phyloP scores from a whole-genome alignment of 2,113 vertebrate species.

The Propithecus coquereli region DNA sequence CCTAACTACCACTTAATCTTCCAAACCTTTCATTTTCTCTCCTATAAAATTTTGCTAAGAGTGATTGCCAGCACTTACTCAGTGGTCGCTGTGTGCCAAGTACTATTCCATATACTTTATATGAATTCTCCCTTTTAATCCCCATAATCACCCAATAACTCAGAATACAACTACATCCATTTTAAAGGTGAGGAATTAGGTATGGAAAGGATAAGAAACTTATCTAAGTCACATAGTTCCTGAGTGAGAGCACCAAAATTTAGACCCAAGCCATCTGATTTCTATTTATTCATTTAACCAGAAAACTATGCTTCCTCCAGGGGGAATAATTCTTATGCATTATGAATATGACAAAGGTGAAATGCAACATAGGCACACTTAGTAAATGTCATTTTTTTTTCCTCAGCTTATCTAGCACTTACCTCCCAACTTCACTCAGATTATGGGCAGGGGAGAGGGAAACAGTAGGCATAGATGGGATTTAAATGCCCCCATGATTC shows the following conservation, averaged over 20 bases:
- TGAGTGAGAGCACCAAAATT: neutral
- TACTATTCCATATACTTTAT: neutral
- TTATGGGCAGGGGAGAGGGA: neutral
- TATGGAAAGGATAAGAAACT: neutral
- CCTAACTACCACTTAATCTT: neutral
- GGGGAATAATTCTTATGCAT: neutral
- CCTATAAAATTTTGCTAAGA: neutral
- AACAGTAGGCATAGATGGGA: rapidly evolving
- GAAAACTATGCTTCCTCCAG: neutral
- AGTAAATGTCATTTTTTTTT: neutral
- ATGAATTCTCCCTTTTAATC: neutral
- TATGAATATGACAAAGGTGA: neutral
- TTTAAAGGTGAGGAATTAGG: neutral
- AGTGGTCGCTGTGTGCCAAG: neutral
- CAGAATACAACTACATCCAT: neutral
- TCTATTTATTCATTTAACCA: neutral
- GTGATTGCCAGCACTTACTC: neutral
- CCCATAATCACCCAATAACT: neutral
- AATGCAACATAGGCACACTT: neutral
- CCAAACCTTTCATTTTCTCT: neutral
- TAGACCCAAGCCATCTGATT: neutral
- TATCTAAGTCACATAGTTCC: neutral
- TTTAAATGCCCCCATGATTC: neutral
- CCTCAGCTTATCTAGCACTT: neutral
- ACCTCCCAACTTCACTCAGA: neutral